Evolutionary conservation across 2,113 vertebrate genomes (phyloP), one percentile per base, ranked within the genome.

Genomic region (Istiophorus platypterus): DNA sequence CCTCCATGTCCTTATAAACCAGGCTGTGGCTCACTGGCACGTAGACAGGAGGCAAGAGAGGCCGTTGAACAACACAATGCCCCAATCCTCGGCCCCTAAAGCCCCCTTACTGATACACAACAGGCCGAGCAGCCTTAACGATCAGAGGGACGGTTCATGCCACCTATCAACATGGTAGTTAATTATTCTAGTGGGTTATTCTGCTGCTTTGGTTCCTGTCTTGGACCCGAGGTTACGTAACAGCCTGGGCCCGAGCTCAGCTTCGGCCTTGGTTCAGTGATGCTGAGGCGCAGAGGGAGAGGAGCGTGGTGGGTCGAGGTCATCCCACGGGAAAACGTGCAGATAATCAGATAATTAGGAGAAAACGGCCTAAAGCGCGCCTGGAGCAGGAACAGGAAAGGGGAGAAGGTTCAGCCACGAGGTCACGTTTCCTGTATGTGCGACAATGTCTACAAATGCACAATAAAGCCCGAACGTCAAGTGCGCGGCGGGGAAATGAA

Each of bases 201-300:
- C 8, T 18, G 18, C 34, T 56, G 49, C 1, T 20, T 22, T 45
- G 14, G 22, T 20, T 18, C 6, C 24, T 39, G 7, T 66, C 24
- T 10, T 64, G 24, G 37, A 18, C 29, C 1, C 26, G 26, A 15
- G 12, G 52, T 84, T 78, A 84, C 39, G 61, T 64, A 82, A 80
- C 7, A 49, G 27, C 10, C 14, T 1, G 59, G 54, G 69, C 68
- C 72, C 20, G 39, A 3, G 71, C 31, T 54, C 31, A 22, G 54
- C 63, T 13, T 2, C 2, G 26, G 3, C 59, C 20, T 65, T 29
- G 3, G 49, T 61, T 6, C 20, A 31, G n/a, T 58, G 69, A 70
- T 70, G 80, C 69, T 80, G 26, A 45, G 31, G 17, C 24, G 42
- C 18, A 15, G 15, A 2, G 64, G 24, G 20, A 10, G 11, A 8